Evolutionary conservation across 2,888 invertebrate genomes (phyloP).

Genomic region (Eristalinus aeneus): DNA sequence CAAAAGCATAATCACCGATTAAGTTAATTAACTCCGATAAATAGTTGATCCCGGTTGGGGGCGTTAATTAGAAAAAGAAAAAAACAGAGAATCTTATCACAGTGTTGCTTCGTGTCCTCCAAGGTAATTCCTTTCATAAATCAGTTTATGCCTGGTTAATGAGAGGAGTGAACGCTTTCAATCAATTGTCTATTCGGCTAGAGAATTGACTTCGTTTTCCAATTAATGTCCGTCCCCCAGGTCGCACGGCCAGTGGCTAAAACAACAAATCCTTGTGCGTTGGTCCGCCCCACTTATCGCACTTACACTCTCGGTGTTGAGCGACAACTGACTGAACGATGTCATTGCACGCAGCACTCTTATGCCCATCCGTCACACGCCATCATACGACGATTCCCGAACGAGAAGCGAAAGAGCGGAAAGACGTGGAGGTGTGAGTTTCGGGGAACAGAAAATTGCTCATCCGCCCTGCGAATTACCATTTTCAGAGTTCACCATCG

Average conservation of each 20-base stretch:
- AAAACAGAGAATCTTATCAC: conserved; percentile 2
- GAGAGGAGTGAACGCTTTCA: conserved; percentile 12
- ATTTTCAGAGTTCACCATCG: conserved; percentile 44
- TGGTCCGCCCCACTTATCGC: background rate
- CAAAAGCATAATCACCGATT: conserved; percentile 42
- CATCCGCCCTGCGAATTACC: conserved; percentile 53
- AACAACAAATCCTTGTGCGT: conserved; percentile 5
- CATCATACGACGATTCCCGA: background rate
- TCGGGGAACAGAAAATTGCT: conserved; percentile 51
- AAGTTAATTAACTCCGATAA: conserved; percentile 47
- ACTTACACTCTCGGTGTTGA: background rate
- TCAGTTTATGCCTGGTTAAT: conserved; percentile 45
- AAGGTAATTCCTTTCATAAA: conserved; percentile 47
- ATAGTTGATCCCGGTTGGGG: conserved; percentile 23
- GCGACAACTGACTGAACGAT: conserved; percentile 22
- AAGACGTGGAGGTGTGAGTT: background rate
- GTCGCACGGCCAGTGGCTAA: background rate
- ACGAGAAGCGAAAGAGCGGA: background rate
- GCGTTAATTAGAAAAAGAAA: conserved; percentile 18
- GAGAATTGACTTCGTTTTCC: conserved; percentile 43
- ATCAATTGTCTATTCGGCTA: conserved; percentile 29
- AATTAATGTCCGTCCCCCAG: conserved; percentile 30
- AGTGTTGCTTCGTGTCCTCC: background rate
- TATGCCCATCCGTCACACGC: background rate
- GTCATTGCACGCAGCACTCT: background rate